These are phyloP conservation scores for Columba livia DNA, from an alignment of 2,113 vertebrate genomes.

Conservation along the genomic window DNA sequence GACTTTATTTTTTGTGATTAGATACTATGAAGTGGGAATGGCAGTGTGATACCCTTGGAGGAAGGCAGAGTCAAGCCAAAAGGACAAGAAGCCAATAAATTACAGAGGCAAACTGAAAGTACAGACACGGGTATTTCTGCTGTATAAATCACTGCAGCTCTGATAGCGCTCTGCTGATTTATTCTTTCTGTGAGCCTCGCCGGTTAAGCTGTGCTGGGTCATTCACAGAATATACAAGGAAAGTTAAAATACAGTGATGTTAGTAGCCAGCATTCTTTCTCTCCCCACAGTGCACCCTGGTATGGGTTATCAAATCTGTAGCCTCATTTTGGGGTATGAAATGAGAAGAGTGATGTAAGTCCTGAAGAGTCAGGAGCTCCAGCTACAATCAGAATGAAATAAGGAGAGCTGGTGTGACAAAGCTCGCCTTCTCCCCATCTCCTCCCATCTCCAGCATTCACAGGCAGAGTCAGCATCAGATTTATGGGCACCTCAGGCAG, in stretches of 20 bases:
- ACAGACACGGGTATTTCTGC: conserved; percentile 1
- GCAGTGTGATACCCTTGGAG: conserved; percentile 18
- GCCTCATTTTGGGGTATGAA: not conserved
- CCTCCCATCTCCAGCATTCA: not conserved
- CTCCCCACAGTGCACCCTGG: not conserved
- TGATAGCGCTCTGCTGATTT: conserved; percentile 16
- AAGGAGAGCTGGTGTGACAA: not conserved
- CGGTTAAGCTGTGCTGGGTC: not conserved
- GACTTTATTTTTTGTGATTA: not conserved
- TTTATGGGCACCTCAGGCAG: not conserved
- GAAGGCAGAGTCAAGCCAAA: conserved; percentile 29
- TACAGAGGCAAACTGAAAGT: conserved; percentile 40
- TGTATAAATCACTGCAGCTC: conserved; percentile 23
- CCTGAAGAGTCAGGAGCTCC: not conserved
- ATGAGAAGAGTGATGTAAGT: not conserved
- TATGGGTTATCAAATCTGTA: not conserved
- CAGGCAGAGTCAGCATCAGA: not conserved
- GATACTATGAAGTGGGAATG: conserved; percentile 13
- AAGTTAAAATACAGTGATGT: not conserved
- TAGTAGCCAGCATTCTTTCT: not conserved
- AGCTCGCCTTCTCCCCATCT: not conserved
- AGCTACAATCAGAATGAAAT: conserved; percentile 15
- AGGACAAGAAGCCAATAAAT: conserved; percentile 58
- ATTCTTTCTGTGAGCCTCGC: conserved; percentile 7
- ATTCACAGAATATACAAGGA: not conserved